Base-by-base conservation (phyloP, 2,797 vertebrate genomes). In the Merluccius polli region DNA sequence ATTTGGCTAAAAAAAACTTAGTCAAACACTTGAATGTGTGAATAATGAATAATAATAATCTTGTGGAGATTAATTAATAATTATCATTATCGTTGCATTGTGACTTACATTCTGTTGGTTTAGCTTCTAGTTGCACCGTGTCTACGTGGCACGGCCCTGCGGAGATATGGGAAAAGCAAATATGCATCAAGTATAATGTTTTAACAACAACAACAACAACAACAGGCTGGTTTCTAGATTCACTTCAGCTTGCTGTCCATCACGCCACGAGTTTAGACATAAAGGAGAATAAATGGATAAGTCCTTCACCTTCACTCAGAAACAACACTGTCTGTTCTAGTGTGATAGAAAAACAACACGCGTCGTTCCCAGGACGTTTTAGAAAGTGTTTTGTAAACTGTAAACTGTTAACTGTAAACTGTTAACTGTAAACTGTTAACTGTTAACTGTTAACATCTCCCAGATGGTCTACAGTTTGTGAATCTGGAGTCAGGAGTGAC, bases 61-160 rank as follows among this genome's bases (percentile, higher is more conserved):
- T 65, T 27, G 24, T 65, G 59, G 59, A 65, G 31, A 77, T 4
- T 27, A 35, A 63, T 48, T 41, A 71, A 10, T 33, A 35, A 27
- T 65, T 2, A 35, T 41, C 5, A 38, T n/a, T 2, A 35, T 41
- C 5, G 27, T n/a, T n/a, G 15, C 27, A 6, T 31, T 31, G 67
- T 16, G 13, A 79, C 90, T 89, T 88, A 92, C 91, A 65, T 81
- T 92, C 91, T 78, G 70, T 30, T 41, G 83, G 84, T 87, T 92
- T 92, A 44, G 87, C 75, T 13, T 91, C 91, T 75, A 87, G 73
- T 69, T 87, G 89, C 7, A 80, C 87, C 24, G 90, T 76, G 10
- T 92, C 91, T 67, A 86, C 65, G 41, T 89, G 88, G 76, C 77
- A 87, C 74, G 87, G 89, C 0, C 86, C 92, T 93, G 84, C 81